Percentiles rank a stretch among this genome's conserved stretches.
Evolutionary conservation across 2,888 invertebrate genomes (phyloP).

Genomic region (Tillus elongatus): DNA sequence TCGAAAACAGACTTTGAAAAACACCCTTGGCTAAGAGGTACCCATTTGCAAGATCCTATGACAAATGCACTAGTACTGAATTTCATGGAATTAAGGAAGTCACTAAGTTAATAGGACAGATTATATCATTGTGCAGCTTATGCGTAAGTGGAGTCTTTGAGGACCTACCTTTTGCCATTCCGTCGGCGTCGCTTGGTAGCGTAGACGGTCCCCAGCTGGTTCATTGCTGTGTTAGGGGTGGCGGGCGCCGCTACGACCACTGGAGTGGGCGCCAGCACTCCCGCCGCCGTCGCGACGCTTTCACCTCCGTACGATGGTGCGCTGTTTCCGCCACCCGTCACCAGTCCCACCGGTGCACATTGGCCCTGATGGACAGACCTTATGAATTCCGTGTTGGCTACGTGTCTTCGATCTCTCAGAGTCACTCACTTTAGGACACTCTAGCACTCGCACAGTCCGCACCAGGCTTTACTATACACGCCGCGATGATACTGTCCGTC

Average conservation of each 20-base stretch:
- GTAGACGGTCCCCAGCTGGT: constrained; percentile 92
- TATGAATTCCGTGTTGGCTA: constrained; percentile 38
- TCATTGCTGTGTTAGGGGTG: constrained; percentile 56
- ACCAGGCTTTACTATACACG: too few species aligned
- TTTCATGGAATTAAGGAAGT: too few species aligned
- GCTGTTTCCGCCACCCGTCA: constrained; percentile 26
- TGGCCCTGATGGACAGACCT: constrained; percentile 33
- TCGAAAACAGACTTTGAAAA: too few species aligned
- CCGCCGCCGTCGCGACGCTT: constrained; percentile 12
- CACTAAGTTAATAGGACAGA: too few species aligned
- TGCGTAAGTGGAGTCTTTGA: too few species aligned
- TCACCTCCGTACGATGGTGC: constrained; percentile 36
- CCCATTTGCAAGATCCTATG: too few species aligned
- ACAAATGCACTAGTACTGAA: too few species aligned
- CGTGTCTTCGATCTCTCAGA: constrained; percentile 15
- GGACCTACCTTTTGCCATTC: constrained; percentile 95
- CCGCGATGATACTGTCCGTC: constrained; percentile 13
- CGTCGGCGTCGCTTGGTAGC: constrained; percentile 91
- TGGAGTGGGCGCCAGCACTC: constrained; percentile 31
- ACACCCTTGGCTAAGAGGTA: too few species aligned
- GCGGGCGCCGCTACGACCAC: constrained; percentile 31
- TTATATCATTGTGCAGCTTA: too few species aligned
- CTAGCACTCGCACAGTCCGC: too few species aligned
- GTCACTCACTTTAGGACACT: constrained; percentile 20
- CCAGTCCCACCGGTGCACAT: constrained; percentile 32